Base-by-base conservation (phyloP, 2,888 invertebrate genomes). In the Drosophila ustulata region DNA sequence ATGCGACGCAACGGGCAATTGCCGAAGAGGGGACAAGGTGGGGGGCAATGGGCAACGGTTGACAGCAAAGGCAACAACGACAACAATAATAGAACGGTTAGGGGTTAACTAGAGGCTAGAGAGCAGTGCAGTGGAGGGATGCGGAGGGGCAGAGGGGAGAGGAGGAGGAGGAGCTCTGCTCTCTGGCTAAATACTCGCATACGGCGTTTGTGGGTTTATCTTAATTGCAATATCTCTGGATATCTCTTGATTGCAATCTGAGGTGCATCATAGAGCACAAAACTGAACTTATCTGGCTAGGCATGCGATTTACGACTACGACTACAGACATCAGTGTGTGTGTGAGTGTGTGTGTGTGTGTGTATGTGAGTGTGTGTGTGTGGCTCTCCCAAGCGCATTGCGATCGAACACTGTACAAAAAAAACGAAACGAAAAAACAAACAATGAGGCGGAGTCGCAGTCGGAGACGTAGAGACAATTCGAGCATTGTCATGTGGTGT, bases 151-250 rank as follows among this genome's bases (percentile, higher is more conserved):
- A 5, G 34, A 1, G 9, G 1, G 25, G 41, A 11, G 13, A 2
- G 3, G 9, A 11, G 3, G 3, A 4, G 26, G 28, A 50, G 46
- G 45, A 47, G 28, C 41, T 45, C 37, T 53, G 43, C 11, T n/a
- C 56, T 65, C 43, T 70, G 61, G 65, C 75, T 75, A 78, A 79
- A 69, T 71, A 76, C 62, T 69, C 50, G 57, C 57, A 53, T 69
- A 75, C 79, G 70, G 55, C 75, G 59, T 66, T 75, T 72, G 76
- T 72, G 78, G 78, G 59, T 82, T 89, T 85, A 85, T 85, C 84
- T 85, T 85, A 85, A 85, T 85, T 85, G 84, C 84, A 87, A 84
- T 89, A 85, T 85, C 84, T 77, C 50, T 71, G 77, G 62, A 84
- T 89, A 85, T 82, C 84, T 76, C 56, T 50, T 70, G 84, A 89